Percentiles rank a stretch among this genome's conserved stretches.
Conservation (phyloP, 2,888 invertebrate species). For the Pseudoips prasinana region DNA sequence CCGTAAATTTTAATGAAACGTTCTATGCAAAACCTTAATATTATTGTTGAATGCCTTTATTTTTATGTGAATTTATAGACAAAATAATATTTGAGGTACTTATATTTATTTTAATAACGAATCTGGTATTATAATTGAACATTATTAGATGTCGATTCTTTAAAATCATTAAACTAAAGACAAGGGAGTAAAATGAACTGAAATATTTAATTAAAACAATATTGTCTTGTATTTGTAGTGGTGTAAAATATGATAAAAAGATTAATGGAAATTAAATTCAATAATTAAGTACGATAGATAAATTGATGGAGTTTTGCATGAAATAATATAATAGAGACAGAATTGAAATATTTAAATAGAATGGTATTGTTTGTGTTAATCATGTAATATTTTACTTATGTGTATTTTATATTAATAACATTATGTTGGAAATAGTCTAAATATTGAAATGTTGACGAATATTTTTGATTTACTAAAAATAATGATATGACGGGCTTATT, state of each 20-base stretch:
- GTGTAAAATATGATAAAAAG: slow-evolving; percentile 43
- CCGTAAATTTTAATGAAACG: too few species aligned
- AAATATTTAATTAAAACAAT: slow-evolving; percentile 59
- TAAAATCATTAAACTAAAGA: slow-evolving; percentile 58
- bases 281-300: slow-evolving; percentile 38
- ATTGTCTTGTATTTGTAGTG: slow-evolving; percentile 59
- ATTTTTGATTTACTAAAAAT: too few species aligned
- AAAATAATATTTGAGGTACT: slow-evolving; percentile 33
- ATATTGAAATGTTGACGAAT: too few species aligned
- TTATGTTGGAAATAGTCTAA: too few species aligned
- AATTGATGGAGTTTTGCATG: slow-evolving; percentile 47
- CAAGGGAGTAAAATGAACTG: slow-evolving; percentile 77
- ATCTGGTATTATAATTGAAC: slow-evolving; percentile 28
- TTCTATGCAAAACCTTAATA: too few species aligned
- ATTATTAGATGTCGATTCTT: slow-evolving; percentile 52
- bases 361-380: too few species aligned
- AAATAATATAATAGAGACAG: slow-evolving; percentile 23
- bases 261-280: slow-evolving; percentile 30
- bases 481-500: too few species aligned
- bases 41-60: too few species aligned
- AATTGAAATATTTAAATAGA: too few species aligned
- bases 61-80: too few species aligned
- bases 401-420: too few species aligned
- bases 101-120: slow-evolving; percentile 27
- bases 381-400: too few species aligned